A percentile compares a stretch with the other conserved stretches of the same genome.
These are phyloP conservation scores for Lacerta viridis DNA, from an alignment of 2,797 vertebrate genomes.

Conservation along the genomic window DNA sequence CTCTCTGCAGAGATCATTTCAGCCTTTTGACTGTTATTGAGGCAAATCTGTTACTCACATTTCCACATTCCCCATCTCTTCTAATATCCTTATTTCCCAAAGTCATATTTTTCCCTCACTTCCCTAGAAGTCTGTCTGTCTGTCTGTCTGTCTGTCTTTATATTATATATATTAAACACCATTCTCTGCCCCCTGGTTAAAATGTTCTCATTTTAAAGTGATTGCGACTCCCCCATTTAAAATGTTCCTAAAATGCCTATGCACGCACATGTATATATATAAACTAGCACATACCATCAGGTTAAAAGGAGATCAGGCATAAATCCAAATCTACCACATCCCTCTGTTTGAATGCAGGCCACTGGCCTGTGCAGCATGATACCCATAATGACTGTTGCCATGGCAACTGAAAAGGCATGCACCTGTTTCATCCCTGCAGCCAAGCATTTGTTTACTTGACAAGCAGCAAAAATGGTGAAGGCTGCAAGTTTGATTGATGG, in stretches of 20 bases:
- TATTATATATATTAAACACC: background rate
- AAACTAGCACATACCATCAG: background rate
- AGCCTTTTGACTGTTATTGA: background rate
- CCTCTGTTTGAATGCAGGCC: background rate
- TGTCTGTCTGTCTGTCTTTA: accelerated
- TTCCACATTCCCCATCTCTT: background rate
- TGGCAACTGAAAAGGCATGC: background rate
- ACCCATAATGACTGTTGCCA: background rate
- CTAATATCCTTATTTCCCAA: background rate
- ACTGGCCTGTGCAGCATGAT: background rate
- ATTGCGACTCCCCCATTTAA: background rate
- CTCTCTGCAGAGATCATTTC: background rate
- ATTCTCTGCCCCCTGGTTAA: background rate
- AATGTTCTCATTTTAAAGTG: background rate
- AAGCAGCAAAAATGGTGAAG: background rate
- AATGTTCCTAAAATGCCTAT: background rate
- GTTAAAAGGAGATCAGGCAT: background rate
- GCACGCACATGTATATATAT: background rate
- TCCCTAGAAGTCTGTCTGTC: background rate
- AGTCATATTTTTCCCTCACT: background rate
- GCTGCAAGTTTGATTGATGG: constrained; percentile 2
- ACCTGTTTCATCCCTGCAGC: background rate
- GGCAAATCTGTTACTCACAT: background rate
- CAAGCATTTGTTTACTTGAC: constrained; percentile 9
- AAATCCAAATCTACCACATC: background rate